Percentiles rank a stretch among this genome's conserved stretches.
Conservation (phyloP, 2,113 vertebrate genomes). For the Scomber colias region DNA sequence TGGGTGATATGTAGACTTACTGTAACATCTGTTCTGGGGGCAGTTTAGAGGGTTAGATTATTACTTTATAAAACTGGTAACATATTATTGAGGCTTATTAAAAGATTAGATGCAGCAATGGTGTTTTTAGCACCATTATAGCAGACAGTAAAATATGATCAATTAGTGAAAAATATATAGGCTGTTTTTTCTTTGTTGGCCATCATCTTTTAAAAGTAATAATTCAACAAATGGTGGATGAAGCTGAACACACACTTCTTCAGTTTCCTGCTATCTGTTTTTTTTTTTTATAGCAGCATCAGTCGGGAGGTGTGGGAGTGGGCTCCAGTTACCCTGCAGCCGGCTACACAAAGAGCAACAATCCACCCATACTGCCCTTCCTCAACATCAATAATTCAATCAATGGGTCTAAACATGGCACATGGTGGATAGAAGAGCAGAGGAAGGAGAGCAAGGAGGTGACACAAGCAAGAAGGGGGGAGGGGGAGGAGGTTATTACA, state of each 20-base stretch:
- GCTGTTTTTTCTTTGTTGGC: too few relatives aligned
- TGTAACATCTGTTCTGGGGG: too few relatives aligned
- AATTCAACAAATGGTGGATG: neutral
- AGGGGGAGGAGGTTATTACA: conserved; percentile 27
- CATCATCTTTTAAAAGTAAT: neutral
- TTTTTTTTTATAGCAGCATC: conserved; percentile 25
- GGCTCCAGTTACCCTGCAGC: neutral
- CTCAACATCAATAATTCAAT: conserved; percentile 79
- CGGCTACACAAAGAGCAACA: conserved; percentile 38
- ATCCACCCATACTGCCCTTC: conserved; percentile 51
- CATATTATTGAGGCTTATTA: too few relatives aligned
- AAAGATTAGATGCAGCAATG: too few relatives aligned
- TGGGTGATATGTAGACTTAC: too few relatives aligned
- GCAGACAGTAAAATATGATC: neutral
- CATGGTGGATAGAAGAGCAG: conserved; percentile 30
- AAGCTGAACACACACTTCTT: conserved; percentile 6
- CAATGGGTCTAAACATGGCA: conserved; percentile 61
- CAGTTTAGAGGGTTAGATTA: too few relatives aligned
- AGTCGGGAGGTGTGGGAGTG: neutral
- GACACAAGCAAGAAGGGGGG: conserved; percentile 16
- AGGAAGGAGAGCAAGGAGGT: conserved; percentile 30
- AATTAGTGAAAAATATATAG: neutral
- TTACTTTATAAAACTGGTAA: too few relatives aligned
- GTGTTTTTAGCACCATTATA: too few relatives aligned
- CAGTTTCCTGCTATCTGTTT: conserved; percentile 11